Evolutionary conservation across 1,140 invertebrate species (phyloP).

Genomic region (Capitella teleta): DNA sequence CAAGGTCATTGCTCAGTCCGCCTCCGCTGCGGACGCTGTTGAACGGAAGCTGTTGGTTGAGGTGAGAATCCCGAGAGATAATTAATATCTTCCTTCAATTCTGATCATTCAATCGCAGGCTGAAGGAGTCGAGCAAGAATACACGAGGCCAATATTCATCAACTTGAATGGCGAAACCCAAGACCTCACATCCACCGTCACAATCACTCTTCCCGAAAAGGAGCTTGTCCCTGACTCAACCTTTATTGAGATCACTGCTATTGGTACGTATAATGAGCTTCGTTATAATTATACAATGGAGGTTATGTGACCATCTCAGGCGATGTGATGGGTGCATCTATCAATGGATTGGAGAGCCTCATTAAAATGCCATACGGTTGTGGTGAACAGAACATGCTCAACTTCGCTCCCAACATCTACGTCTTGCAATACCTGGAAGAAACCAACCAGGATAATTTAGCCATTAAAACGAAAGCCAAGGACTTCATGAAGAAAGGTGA

Average conservation of each 20-base stretch:
- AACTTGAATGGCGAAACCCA: slow-evolving; percentile 11
- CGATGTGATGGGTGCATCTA: slow-evolving; percentile 39
- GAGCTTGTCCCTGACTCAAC: slow-evolving; percentile 5
- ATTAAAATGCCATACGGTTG: slow-evolving; percentile 77
- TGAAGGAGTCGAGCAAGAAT: slow-evolving; percentile 27
- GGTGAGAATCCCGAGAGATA: slow-evolving; percentile 32
- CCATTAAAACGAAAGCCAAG: slow-evolving; percentile 60
- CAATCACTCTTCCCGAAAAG: neutral
- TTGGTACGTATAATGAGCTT: neutral
- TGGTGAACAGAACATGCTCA: slow-evolving; percentile 90
- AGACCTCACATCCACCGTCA: neutral
- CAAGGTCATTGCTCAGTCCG: slow-evolving; percentile 58
- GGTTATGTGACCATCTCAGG: no score
- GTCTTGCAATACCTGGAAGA: slow-evolving; percentile 68
- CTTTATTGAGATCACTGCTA: slow-evolving; percentile 5
- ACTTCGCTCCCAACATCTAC: slow-evolving; percentile 82
- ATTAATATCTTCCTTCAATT: neutral
- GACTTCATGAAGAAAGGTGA: slow-evolving; percentile 63
- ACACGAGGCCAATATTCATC: slow-evolving; percentile 21
- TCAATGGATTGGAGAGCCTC: slow-evolving; percentile 47
- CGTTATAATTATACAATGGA: no score
- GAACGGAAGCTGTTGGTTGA: slow-evolving; percentile 60
- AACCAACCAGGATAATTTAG: slow-evolving; percentile 50
- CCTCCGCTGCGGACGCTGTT: slow-evolving; percentile 59
- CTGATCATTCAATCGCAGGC: slow-evolving; percentile 22